Base-by-base conservation (phyloP, 53 echinoderm and acorn worm species). In the Holothuria leucospilota region DNA sequence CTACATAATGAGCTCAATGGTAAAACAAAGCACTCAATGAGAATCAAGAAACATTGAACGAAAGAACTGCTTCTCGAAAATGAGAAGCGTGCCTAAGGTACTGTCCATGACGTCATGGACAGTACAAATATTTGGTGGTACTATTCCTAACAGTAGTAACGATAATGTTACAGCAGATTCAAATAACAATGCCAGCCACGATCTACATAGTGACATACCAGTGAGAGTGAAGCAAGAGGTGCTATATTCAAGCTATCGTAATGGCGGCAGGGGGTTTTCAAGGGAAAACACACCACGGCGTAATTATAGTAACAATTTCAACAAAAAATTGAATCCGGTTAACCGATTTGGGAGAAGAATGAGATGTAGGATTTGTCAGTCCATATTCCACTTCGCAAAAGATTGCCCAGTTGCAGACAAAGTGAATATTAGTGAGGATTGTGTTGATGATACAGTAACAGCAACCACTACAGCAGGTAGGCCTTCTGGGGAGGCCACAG, bases 361-460 rank as follows among this genome's bases (percentile, higher is more conserved):
- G 41, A 40, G 46, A 42, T 75, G 77, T 51, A 42, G 51, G n/a
- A 39, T 75, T 30, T 75, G 24, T n/a, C 77, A 75, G 20, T 40
- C 46, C 26, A 40, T 75, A 40, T 42, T 75, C 13, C 77, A 73
- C 24, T 75, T 42, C 7, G 49, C 20, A 4, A 75, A 51, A 75
- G 41, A 75, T 4, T 75, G 77, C 5, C 46, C 49, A 75, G 41
- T 2, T 75, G 24, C 41, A 11, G 13, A 30, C 8, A 51, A 75
- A 75, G 41, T 40, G 25, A 30, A 20, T 6, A 40, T 75, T 20
- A 42, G 29, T 42, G 77, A 75, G 18, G 13, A 73, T 38, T n/a
- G 29, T 38, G 74, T n/a, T 38, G 74, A 13, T 46, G 11, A 46
- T 46, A 46, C 46, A 4, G 46, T 46, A 34, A 34, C 34, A 34